Evolutionary conservation across 2,113 vertebrate species (phyloP).

Genomic region (Campylomormyrus numenius): DNA sequence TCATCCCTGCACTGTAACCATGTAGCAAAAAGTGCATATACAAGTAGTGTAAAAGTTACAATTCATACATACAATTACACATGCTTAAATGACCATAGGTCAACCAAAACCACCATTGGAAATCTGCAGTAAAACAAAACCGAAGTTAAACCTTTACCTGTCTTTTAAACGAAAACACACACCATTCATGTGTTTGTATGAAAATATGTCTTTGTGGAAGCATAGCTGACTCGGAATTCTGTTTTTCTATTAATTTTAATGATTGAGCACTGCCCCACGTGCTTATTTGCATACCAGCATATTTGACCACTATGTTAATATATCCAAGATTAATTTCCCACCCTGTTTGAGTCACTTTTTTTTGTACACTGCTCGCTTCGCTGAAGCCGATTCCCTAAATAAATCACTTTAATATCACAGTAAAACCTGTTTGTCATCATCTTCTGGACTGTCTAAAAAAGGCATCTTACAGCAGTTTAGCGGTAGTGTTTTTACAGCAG

Average conservation of each 20-base stretch:
- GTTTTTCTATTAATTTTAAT: neutral
- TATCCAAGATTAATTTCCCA: slow-evolving; percentile 15
- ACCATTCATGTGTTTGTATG: neutral
- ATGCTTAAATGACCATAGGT: neutral
- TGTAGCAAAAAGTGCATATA: slow-evolving; percentile 23
- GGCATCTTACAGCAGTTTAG: slow-evolving; percentile 12
- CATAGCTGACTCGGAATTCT: neutral
- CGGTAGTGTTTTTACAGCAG: slow-evolving; percentile 3
- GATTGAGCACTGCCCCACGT: neutral
- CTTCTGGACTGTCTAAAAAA: slow-evolving; percentile 16
- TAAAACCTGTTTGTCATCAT: slow-evolving; percentile 17
- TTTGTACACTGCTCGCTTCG: neutral
- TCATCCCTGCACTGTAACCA: slow-evolving; percentile 27
- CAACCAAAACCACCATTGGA: neutral
- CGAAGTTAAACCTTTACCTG: neutral
- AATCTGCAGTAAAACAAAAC: neutral
- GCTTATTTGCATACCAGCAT: slow-evolving; percentile 8
- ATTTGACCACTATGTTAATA: slow-evolving; percentile 2
- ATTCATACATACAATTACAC: neutral
- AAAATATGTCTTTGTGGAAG: neutral
- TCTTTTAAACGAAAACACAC: neutral
- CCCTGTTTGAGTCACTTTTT: slow-evolving; percentile 7
- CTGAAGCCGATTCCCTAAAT: neutral
- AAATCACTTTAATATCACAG: slow-evolving; percentile 16
- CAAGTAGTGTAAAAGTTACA: slow-evolving; percentile 19